A percentile compares a stretch with the other conserved stretches of the same genome.
phyloP scores from a whole-genome alignment of 2,113 vertebrate genomes.

The Cephalopterus ornatus region DNA sequence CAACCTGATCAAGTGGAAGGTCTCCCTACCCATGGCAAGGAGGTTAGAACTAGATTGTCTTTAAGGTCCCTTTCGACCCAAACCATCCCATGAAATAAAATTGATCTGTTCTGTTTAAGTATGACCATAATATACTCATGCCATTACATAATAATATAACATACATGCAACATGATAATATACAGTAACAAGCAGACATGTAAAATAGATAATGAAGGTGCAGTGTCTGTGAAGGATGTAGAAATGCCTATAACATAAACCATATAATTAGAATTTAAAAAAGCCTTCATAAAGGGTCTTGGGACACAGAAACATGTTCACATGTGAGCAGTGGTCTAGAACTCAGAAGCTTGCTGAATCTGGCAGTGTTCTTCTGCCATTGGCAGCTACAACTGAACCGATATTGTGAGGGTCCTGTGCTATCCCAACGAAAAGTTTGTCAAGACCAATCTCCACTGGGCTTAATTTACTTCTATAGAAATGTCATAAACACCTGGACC shows the following conservation, averaged over 20 bases:
- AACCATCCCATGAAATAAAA: not conserved
- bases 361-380: not conserved
- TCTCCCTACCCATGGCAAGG: not conserved
- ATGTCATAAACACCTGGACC: not conserved
- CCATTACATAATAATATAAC: not conserved
- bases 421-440: not conserved
- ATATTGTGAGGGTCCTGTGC: not conserved
- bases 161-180: not conserved
- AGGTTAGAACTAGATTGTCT: not conserved
- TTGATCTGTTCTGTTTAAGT: not conserved
- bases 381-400: not conserved
- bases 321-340: not conserved
- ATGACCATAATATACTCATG: not conserved
- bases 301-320: not conserved
- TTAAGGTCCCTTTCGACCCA: not conserved
- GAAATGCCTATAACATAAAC: not conserved
- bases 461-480: constrained; percentile 1
- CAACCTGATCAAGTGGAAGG: not conserved
- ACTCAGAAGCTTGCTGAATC: not conserved
- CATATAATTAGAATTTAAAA: not conserved
- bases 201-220: not conserved
- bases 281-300: not conserved
- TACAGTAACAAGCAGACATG: not conserved
- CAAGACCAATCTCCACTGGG: not conserved
- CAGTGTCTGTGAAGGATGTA: not conserved